Base-by-base conservation (phyloP, 2,888 invertebrate genomes). In the Scaptomyza caliginosa region DNA sequence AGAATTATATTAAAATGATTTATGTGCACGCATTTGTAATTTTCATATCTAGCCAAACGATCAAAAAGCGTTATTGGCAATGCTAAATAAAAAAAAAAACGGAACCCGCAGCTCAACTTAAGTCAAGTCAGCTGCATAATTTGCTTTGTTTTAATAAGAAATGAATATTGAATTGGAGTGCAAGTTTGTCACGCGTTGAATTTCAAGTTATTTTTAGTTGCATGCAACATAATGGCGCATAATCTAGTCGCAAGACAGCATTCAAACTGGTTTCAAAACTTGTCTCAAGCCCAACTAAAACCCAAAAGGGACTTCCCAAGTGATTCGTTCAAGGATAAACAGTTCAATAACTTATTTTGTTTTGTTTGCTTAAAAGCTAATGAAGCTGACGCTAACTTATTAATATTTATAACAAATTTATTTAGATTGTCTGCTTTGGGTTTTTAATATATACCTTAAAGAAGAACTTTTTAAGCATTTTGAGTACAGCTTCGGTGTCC, bases 381-480 rank as follows among this genome's bases (percentile, higher is more conserved):
- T 46, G 10, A 67, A 34, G 36, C 51, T 36, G 13, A 73, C 26
- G 28, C n/a, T 28, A 3, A 6, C 34, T 30, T 16, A 46, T 74
- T 19, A 69, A 58, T 48, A 68, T 69, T 57, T 50, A 52, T 55
- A 24, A 13, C 34, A 30, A 2, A 21, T 4, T 21, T 34, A 28
- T 46, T 56, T 19, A 19, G 24, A 24, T 40, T 38, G n/a, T 43
- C 28, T 7, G 26, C 4, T 50, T 54, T 46, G 50, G n/a, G n/a
- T n/a, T 55, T 60, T 40, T 38, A 17, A 7, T 5, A 3, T 36
- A 6, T 74, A 91, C 93, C 72, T 92, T 92, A 80, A 93, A 93
- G 89, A 94, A 94, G 90, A 92, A 94, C 88, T 90, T 91, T 78
- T 92, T 92, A 1, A 95, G 90, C 84, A 95, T 93, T 30, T 91